Evolutionary conservation across 1,140 invertebrate genomes (phyloP).

Genomic region (Pseudobourletiella spinata): DNA sequence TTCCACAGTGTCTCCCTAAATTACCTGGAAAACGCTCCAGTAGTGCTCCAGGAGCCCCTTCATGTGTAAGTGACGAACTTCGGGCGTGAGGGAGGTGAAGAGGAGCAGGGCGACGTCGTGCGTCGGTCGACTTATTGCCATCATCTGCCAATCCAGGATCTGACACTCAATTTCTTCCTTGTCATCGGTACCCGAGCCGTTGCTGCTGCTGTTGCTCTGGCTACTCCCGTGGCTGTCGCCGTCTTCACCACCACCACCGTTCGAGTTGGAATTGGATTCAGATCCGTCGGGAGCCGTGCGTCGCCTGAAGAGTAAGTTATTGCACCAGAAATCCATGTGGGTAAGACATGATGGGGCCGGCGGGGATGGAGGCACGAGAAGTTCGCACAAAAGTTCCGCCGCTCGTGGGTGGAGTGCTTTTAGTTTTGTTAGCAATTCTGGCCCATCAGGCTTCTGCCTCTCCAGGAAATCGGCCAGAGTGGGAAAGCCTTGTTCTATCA

Average conservation of each 20-base stretch:
- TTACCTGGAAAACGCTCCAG: constrained; percentile 50
- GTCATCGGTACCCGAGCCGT: too few species aligned
- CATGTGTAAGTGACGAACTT: constrained; percentile 53
- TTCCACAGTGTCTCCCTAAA: too few species aligned
- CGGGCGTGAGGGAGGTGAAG: constrained; percentile 62
- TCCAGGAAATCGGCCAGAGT: constrained; percentile 53
- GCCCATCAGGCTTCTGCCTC: constrained; percentile 42
- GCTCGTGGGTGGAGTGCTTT: constrained; percentile 32
- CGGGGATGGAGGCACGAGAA: constrained; percentile 29
- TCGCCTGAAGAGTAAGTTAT: constrained; percentile 62
- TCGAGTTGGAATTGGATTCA: constrained; percentile 37
- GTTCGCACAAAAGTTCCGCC: constrained; percentile 30
- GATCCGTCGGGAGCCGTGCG: constrained; percentile 37
- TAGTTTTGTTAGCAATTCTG: constrained; percentile 24
- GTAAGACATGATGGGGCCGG: constrained; percentile 53
- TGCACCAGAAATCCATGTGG: constrained; percentile 74
- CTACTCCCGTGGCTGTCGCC: too few species aligned
- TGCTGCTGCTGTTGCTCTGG: too few species aligned
- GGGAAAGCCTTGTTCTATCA: constrained; percentile 36
- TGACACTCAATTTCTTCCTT: constrained; percentile 45
- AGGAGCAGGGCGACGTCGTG: constrained; percentile 68
- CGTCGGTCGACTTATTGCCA: constrained; percentile 51
- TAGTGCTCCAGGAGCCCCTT: constrained; percentile 56
- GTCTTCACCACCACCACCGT: neutral
- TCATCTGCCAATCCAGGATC: constrained; percentile 75